phyloP scores from a whole-genome alignment of 2,888 invertebrate genomes.

The Eupelmus urozonus region DNA sequence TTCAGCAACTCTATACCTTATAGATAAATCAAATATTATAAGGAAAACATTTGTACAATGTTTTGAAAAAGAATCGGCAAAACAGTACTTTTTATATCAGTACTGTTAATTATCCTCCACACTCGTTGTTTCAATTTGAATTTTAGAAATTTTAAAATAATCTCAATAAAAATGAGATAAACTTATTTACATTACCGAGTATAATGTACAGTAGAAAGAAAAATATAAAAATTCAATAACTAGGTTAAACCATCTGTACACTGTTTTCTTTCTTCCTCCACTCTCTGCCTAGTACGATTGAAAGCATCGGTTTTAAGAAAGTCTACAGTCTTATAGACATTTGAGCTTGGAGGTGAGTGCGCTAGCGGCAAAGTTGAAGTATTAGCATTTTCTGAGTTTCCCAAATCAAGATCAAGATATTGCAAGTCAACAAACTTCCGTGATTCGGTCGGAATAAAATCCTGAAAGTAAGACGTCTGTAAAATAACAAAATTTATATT shows the following conservation, averaged over 20 bases:
- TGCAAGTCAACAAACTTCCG: conserved; percentile 80
- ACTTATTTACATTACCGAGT: too few relatives aligned
- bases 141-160: too few relatives aligned
- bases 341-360: conserved; percentile 77
- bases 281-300: conserved; percentile 89
- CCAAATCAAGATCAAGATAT: conserved; percentile 92
- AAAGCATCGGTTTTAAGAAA: conserved; percentile 96
- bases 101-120: too few relatives aligned
- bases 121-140: too few relatives aligned
- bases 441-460: conserved; percentile 67
- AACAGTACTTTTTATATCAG: too few relatives aligned
- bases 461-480: conserved; percentile 71
- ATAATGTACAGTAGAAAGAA: too few relatives aligned
- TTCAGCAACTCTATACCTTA: too few relatives aligned
- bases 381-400: conserved; percentile 78
- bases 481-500: conserved; percentile 58
- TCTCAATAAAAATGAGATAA: too few relatives aligned
- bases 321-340: conserved; percentile 95
- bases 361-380: conserved; percentile 74
- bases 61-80: too few relatives aligned
- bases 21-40: too few relatives aligned
- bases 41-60: too few relatives aligned
- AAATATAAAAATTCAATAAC: too few relatives aligned
- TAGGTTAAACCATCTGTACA: conserved; percentile 74
- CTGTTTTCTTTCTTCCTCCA: conserved; percentile 83